Conservation (phyloP, 2,113 vertebrate genomes). For the Numenius arquata region DNA sequence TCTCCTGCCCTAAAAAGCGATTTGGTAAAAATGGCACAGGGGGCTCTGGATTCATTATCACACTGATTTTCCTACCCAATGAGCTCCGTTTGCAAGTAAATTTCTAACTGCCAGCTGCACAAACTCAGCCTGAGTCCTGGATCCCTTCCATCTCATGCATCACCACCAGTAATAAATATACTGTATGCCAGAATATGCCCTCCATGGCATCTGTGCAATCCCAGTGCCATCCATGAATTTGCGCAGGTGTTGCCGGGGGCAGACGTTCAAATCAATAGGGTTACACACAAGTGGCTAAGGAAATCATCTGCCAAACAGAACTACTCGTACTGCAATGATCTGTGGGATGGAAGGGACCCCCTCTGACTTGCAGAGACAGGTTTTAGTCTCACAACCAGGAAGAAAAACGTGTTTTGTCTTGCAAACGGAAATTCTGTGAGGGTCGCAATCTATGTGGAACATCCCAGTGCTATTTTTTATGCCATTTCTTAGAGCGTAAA, state of each 20-base stretch:
- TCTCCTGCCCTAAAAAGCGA: conserved; percentile 2
- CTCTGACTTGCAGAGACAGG: background rate
- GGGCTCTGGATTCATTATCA: conserved; percentile 41
- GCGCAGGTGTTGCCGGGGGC: conserved; percentile 44
- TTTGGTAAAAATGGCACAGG: conserved; percentile 23
- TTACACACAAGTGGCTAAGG: conserved; percentile 4
- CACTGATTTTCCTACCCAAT: conserved; percentile 53
- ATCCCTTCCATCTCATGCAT: conserved; percentile 65
- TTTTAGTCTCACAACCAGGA: background rate
- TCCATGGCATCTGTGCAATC: conserved; percentile 44
- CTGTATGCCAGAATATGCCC: conserved; percentile 38
- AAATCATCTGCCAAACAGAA: background rate
- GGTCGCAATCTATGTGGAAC: background rate
- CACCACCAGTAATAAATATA: conserved; percentile 57
- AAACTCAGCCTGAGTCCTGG: conserved; percentile 61
- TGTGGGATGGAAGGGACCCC: background rate
- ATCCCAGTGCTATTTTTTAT: background rate
- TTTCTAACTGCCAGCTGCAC: conserved; percentile 68
- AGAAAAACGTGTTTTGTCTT: background rate
- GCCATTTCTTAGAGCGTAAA: background rate
- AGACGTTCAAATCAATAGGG: background rate
- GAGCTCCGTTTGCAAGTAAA: conserved; percentile 56
- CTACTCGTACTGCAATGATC: background rate
- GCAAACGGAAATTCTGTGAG: background rate
- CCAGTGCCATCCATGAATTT: conserved; percentile 20